These are phyloP conservation scores for Allacma fusca DNA, from an alignment of 2,888 invertebrate genomes.

Conservation along the genomic window DNA sequence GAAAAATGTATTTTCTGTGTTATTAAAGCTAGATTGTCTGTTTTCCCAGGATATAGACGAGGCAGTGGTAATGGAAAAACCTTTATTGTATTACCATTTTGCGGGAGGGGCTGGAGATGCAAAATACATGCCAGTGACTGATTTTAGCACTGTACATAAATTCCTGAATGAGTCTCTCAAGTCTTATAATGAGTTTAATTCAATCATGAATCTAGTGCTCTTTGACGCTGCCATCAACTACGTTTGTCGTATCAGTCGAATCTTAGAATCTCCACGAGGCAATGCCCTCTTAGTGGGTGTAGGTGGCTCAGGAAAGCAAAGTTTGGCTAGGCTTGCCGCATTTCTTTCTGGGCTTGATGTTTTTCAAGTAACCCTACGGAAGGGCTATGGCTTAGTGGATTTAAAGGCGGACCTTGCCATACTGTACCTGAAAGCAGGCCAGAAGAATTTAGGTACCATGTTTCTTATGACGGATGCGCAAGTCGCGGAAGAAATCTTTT, in stretches of 20 bases:
- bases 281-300: slow-evolving; percentile 95
- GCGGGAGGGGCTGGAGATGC: slow-evolving; percentile 95
- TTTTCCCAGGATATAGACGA: slow-evolving; percentile 93
- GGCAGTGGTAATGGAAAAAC: slow-evolving; percentile 81
- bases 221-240: slow-evolving; percentile 99
- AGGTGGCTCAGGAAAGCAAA: slow-evolving; percentile 92
- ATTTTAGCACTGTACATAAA: slow-evolving; percentile 81
- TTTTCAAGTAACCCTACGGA: slow-evolving; percentile 88
- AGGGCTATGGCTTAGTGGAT: slow-evolving; percentile 85
- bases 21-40: too few relatives aligned
- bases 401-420: slow-evolving; percentile 81
- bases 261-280: slow-evolving; percentile 92
- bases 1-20: too few relatives aligned
- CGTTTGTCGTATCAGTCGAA: slow-evolving; percentile 92
- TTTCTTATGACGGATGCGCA: too few relatives aligned
- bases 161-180: slow-evolving; percentile 88
- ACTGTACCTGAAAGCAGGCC: slow-evolving; percentile 87
- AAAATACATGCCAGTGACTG: slow-evolving; percentile 87
- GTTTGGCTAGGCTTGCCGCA: slow-evolving; percentile 87
- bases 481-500: slow-evolving; percentile 92
- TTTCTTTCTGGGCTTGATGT: slow-evolving; percentile 95
- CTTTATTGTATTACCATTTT: slow-evolving; percentile 94
- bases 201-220: slow-evolving; percentile 96
- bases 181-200: slow-evolving; percentile 93
- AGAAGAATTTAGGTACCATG: slow-evolving; percentile 88